Evolutionary conservation across 2,797 vertebrate species (phyloP).

Genomic region (Pyrocephalus nanus): DNA sequence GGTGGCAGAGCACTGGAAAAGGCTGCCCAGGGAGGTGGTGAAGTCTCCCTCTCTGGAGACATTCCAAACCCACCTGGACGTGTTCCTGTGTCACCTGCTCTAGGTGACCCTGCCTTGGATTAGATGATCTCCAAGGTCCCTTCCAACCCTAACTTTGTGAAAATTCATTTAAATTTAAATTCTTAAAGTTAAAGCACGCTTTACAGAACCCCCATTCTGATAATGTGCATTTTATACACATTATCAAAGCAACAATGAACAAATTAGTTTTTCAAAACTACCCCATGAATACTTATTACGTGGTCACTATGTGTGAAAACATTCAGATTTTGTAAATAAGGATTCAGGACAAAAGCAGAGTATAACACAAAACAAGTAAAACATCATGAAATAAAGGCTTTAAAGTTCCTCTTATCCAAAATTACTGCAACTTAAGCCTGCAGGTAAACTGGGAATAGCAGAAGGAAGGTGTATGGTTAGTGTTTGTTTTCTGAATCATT

Average conservation of each 20-base stretch:
- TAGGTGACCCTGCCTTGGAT: background rate
- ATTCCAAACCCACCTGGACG: background rate
- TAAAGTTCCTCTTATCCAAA: background rate
- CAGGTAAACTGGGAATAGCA: background rate
- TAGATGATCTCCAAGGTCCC: background rate
- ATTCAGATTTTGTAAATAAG: background rate
- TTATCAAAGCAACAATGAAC: background rate
- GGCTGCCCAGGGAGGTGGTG: background rate
- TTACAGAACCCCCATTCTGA: background rate
- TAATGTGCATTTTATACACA: background rate
- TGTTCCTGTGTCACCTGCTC: background rate
- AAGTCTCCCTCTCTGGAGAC: background rate
- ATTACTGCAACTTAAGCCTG: background rate
- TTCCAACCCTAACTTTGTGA: background rate
- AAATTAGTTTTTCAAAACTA: background rate
- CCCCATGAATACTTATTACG: background rate
- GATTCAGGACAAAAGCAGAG: background rate
- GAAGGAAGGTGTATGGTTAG: background rate
- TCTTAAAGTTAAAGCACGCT: background rate
- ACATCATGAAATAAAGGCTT: background rate
- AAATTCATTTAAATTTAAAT: background rate
- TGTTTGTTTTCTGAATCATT: background rate
- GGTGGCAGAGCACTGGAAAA: background rate
- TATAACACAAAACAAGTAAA: background rate
- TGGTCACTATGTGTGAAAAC: background rate